A percentile compares a stretch with the other conserved stretches of the same genome.
These are phyloP conservation scores for Halocaridina rubra DNA, from an alignment of 2,888 invertebrate genomes.

Conservation along the genomic window DNA sequence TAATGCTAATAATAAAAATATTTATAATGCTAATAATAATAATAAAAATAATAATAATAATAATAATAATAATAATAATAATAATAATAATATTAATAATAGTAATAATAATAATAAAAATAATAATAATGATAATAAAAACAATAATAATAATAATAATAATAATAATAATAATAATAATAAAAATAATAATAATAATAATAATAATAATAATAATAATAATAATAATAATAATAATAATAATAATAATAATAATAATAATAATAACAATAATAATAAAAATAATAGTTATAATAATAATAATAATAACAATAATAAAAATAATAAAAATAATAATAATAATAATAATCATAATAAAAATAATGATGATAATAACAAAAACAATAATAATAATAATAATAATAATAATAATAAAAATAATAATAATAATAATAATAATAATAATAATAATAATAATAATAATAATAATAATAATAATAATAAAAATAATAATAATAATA, in stretches of 20 bases:
- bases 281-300: no score
- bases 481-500: neutral
- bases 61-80: neutral
- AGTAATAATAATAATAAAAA: neutral
- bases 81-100: neutral
- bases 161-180: neutral
- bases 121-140: no score
- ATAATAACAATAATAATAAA: neutral
- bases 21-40: neutral
- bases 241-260: neutral
- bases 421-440: neutral
- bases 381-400: no score
- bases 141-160: no score
- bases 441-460: neutral
- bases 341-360: no score
- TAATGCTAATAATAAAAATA: neutral
- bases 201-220: neutral
- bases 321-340: neutral
- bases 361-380: no score
- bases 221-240: neutral
- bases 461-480: neutral
- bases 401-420: neutral
- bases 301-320: neutral
- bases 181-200: neutral
- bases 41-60: neutral